phyloP scores from a whole-genome alignment of 2,888 invertebrate species.

The Junonia oenone region DNA sequence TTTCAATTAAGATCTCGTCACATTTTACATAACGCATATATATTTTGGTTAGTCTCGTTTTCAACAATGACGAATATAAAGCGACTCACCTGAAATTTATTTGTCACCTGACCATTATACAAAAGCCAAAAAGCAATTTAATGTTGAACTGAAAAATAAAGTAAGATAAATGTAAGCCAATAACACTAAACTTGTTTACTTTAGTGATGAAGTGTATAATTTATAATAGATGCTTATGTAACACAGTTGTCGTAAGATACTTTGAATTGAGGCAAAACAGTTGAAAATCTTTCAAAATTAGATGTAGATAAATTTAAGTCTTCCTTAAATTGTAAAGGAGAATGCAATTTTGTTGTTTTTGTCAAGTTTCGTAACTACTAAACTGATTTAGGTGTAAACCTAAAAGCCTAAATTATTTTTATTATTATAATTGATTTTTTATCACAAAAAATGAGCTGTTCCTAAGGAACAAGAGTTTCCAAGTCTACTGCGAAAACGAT shows the following conservation, averaged over 20 bases:
- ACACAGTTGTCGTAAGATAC: no score
- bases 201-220: conserved; percentile 15
- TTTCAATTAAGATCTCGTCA: not conserved
- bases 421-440: no score
- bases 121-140: conserved; percentile 52
- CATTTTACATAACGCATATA: not conserved
- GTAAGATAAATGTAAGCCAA: conserved; percentile 10
- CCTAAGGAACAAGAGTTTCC: no score
- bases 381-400: no score
- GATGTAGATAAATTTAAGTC: not conserved
- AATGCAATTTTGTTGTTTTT: no score
- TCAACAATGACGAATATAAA: conserved; percentile 9
- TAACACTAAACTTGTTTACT: conserved; percentile 13
- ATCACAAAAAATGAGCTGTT: no score
- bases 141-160: conserved; percentile 17
- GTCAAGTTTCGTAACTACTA: no score
- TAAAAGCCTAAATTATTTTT: no score
- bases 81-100: conserved; percentile 49
- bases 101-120: conserved; percentile 52
- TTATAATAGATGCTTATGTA: not conserved
- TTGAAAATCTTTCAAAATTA: not conserved
- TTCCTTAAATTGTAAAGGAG: no score
- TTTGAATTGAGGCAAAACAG: not conserved
- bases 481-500: no score
- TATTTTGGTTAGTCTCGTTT: conserved; percentile 7